Percentiles rank a stretch among this genome's conserved stretches.
These are phyloP conservation scores for Oplegnathus fasciatus DNA, from an alignment of 2,113 vertebrate species.

Conservation along the genomic window DNA sequence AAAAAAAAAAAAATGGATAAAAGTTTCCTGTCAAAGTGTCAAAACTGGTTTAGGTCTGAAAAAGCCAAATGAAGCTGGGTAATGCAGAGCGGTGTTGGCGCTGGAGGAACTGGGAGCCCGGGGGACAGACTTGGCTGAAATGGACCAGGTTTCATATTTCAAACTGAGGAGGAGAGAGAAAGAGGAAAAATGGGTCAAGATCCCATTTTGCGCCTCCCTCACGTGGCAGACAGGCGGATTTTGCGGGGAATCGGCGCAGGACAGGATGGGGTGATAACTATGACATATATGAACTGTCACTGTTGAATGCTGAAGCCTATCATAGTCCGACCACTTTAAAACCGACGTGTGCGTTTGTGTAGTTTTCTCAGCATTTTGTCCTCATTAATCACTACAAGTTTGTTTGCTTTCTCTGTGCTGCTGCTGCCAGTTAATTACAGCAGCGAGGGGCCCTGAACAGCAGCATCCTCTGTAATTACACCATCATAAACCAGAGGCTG, in stretches of 20 bases:
- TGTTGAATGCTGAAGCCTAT: not conserved
- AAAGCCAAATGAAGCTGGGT: constrained; percentile 39
- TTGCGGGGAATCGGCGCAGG: not conserved
- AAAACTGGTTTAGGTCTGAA: constrained; percentile 29
- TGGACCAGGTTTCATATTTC: constrained; percentile 84
- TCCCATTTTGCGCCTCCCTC: constrained; percentile 72
- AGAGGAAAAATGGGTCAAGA: constrained; percentile 64
- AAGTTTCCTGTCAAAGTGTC: constrained; percentile 57
- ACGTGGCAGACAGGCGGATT: constrained; percentile 34
- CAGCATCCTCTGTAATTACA: constrained; percentile 46
- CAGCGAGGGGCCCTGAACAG: not conserved
- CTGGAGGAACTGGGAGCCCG: constrained; percentile 67
- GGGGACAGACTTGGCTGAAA: constrained; percentile 70
- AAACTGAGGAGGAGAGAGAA: constrained; percentile 70
- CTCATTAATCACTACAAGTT: not conserved
- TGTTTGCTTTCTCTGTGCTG: constrained; percentile 27
- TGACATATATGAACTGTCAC: not conserved
- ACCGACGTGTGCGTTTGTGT: not conserved
- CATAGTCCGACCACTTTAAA: not conserved
- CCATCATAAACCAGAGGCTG: not conserved
- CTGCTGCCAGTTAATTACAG: constrained; percentile 5
- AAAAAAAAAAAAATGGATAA: constrained; percentile 1
- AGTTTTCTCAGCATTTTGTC: constrained; percentile 2
- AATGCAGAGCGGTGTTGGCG: constrained; percentile 56
- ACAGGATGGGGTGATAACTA: not conserved